These are phyloP conservation scores for Dendrocopos noguchii DNA, from an alignment of 2,113 vertebrate species.

Conservation along the genomic window DNA sequence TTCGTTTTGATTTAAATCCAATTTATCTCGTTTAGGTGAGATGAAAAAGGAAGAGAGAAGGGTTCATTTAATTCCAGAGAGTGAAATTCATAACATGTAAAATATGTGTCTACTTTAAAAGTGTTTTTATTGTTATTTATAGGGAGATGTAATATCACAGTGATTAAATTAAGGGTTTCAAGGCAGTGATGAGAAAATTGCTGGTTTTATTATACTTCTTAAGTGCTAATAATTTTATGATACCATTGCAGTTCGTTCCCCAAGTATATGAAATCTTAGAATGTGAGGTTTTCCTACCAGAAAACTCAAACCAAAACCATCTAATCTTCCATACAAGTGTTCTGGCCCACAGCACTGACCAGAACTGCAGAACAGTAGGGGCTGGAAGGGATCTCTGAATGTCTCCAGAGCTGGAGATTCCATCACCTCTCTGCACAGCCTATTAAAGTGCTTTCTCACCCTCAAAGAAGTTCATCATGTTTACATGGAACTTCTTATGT, in stretches of 20 bases:
- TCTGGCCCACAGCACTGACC: background rate
- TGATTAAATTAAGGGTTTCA: conserved; percentile 35
- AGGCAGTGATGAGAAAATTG: conserved; percentile 32
- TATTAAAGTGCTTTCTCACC: no score
- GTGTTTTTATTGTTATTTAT: conserved; percentile 47
- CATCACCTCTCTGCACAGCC: no score
- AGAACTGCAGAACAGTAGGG: no score
- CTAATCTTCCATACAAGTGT: rapidly evolving
- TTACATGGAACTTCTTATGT: no score
- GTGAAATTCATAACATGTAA: background rate
- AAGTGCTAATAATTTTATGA: background rate
- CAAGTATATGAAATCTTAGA: background rate
- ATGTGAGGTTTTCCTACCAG: background rate
- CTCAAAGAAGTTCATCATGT: no score
- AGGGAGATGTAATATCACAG: background rate
- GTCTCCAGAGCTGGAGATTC: no score
- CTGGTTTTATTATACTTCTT: background rate
- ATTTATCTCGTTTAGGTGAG: background rate
- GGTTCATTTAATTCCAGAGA: background rate
- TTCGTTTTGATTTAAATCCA: background rate
- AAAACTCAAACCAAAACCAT: background rate
- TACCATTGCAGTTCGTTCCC: background rate
- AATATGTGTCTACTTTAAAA: background rate
- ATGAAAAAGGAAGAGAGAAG: background rate
- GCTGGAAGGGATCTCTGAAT: no score